Percentiles rank a stretch among this genome's conserved stretches.
These are phyloP conservation scores for Paracentrotus lividus DNA, from an alignment of 53 echinoderm and acorn worm species.

Conservation along the genomic window DNA sequence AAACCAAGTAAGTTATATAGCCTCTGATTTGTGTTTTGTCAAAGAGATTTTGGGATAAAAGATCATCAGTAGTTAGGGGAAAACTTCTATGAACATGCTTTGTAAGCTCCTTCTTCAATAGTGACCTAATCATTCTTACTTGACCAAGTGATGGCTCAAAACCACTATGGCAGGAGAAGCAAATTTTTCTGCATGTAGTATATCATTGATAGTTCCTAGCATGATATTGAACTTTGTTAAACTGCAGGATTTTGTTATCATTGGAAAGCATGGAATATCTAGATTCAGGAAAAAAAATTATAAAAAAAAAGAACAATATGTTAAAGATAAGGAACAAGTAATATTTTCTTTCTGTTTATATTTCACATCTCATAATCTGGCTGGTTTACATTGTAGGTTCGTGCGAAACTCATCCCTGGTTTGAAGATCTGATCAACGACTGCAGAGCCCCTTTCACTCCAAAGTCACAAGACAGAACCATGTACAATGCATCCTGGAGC, in stretches of 20 bases:
- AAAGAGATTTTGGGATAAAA: not conserved
- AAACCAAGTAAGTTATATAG: constrained; percentile 71
- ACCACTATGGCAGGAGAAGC: too few relatives aligned
- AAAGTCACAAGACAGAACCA: constrained; percentile 74
- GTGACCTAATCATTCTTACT: too few relatives aligned
- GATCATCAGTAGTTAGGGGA: too few relatives aligned
- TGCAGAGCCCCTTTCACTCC: constrained; percentile 74
- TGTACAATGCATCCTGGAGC: constrained; percentile 84
- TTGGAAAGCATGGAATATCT: too few relatives aligned
- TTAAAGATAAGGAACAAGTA: too few relatives aligned
- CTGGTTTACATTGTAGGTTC: constrained; percentile 25
- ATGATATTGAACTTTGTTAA: not conserved
- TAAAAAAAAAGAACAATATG: too few relatives aligned
- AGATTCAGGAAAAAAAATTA: too few relatives aligned
- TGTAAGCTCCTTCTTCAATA: too few relatives aligned
- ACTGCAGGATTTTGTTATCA: not conserved
- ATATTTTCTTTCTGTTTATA: not conserved
- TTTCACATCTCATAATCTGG: not conserved
- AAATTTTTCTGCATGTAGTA: not conserved
- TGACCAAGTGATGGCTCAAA: too few relatives aligned
- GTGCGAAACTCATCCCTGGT: constrained; percentile 2
- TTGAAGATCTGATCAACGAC: constrained; percentile 53
- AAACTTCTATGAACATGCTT: too few relatives aligned
- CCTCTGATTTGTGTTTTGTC: not conserved
- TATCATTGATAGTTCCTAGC: not conserved